These are phyloP conservation scores for Scytalopus superciliaris DNA, from an alignment of 2,113 vertebrate genomes.

Conservation along the genomic window DNA sequence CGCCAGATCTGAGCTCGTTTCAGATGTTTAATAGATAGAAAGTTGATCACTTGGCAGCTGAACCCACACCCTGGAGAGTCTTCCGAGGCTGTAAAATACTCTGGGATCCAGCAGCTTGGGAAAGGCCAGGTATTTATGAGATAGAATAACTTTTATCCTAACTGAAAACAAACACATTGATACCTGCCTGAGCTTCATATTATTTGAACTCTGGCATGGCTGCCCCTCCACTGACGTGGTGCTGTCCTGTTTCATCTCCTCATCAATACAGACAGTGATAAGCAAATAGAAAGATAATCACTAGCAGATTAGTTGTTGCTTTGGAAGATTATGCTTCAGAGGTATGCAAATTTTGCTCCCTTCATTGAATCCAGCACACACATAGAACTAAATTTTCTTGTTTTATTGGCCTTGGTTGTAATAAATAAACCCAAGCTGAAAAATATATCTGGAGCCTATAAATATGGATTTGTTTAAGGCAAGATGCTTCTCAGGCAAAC, in stretches of 20 bases:
- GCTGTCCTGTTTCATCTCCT: conserved; percentile 11
- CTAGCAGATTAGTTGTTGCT: conserved; percentile 38
- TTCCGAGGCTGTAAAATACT: neutral
- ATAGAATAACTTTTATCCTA: neutral
- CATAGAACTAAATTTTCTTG: conserved; percentile 29
- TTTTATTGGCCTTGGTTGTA: conserved; percentile 58
- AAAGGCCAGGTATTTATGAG: neutral
- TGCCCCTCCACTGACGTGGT: neutral
- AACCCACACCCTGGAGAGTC: neutral
- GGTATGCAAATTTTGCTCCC: conserved; percentile 52
- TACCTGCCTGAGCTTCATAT: neutral
- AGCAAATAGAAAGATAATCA: conserved; percentile 44
- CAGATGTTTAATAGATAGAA: conserved; percentile 51
- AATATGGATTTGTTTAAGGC: conserved; percentile 61
- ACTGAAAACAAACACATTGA: neutral
- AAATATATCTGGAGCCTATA: conserved; percentile 47
- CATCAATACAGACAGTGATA: neutral
- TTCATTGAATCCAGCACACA: neutral
- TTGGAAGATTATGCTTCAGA: conserved; percentile 41
- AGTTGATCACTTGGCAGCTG: conserved; percentile 39
- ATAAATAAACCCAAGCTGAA: conserved; percentile 57
- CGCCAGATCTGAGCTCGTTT: neutral
- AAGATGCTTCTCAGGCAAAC: conserved; percentile 40
- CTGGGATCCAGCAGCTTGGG: neutral
- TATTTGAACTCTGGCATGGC: neutral